Percentiles rank a stretch among this genome's conserved stretches.
Conservation (phyloP, 2,888 invertebrate species). For the Pammene fasciana region DNA sequence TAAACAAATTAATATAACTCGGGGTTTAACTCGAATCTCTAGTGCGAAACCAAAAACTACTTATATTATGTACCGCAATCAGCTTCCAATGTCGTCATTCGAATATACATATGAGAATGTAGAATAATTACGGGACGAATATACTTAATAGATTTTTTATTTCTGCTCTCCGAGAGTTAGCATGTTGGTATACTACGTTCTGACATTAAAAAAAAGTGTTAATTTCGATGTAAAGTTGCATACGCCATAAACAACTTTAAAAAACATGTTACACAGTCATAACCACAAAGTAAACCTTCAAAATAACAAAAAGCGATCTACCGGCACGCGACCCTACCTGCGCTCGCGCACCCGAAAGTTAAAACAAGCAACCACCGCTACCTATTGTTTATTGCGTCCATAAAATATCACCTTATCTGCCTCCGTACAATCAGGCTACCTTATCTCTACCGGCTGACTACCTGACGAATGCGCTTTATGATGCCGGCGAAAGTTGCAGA, state of each 20-base stretch:
- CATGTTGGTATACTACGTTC: too few relatives aligned
- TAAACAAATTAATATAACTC: too few relatives aligned
- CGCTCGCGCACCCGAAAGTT: neutral
- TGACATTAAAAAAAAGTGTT: too few relatives aligned
- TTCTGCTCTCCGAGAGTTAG: too few relatives aligned
- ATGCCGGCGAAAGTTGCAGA: neutral
- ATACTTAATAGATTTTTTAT: too few relatives aligned
- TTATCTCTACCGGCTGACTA: neutral
- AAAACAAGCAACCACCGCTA: neutral
- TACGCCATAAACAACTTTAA: neutral
- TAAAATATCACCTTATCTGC: conserved; percentile 10
- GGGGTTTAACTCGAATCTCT: too few relatives aligned
- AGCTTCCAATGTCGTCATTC: too few relatives aligned
- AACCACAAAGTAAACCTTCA: neutral
- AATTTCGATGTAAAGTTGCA: neutral
- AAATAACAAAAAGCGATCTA: neutral
- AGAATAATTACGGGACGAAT: too few relatives aligned
- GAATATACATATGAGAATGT: too few relatives aligned
- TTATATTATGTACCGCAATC: too few relatives aligned
- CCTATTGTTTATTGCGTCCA: conserved; percentile 21
- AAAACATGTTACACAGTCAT: neutral
- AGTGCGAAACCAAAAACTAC: too few relatives aligned
- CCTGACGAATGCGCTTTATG: neutral
- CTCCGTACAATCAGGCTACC: neutral
- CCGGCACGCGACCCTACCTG: conserved; percentile 19